phyloP scores from a whole-genome alignment of 2,797 vertebrate genomes.

The Lepus oiostolus region DNA sequence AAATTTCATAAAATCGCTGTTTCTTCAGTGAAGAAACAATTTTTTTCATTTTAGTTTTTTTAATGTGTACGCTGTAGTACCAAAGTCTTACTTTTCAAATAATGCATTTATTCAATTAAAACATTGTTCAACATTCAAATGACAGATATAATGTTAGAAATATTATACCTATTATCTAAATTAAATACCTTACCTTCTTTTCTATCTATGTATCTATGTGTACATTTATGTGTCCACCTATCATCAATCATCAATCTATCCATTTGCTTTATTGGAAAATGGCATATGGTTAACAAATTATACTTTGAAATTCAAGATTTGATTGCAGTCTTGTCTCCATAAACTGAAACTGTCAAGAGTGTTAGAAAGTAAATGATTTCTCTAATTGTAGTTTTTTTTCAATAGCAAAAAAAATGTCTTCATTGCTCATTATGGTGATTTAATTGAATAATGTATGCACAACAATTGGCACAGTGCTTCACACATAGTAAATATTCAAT shows the following conservation, averaged over 20 bases:
- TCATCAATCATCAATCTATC: neutral
- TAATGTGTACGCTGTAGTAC: neutral
- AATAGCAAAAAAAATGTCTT: neutral
- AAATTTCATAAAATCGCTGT: neutral
- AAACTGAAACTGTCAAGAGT: neutral
- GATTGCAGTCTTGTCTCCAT: neutral
- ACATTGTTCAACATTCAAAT: neutral
- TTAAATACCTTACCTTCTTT: neutral
- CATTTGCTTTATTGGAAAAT: neutral
- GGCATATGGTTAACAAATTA: neutral
- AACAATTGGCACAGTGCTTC: neutral
- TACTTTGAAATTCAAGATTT: neutral
- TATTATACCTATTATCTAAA: neutral
- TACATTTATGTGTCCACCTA: neutral
- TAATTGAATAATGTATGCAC: neutral
- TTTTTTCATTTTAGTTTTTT: neutral
- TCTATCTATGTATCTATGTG: neutral
- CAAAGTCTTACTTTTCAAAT: neutral
- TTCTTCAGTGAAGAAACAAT: neutral
- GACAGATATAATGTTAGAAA: neutral
- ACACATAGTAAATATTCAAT: neutral
- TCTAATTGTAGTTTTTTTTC: neutral
- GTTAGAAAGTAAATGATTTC: neutral
- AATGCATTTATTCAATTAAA: neutral
- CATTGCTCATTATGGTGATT: neutral